Conservation (phyloP, 2,888 invertebrate genomes). For the Caenorhabditis wallacei region DNA sequence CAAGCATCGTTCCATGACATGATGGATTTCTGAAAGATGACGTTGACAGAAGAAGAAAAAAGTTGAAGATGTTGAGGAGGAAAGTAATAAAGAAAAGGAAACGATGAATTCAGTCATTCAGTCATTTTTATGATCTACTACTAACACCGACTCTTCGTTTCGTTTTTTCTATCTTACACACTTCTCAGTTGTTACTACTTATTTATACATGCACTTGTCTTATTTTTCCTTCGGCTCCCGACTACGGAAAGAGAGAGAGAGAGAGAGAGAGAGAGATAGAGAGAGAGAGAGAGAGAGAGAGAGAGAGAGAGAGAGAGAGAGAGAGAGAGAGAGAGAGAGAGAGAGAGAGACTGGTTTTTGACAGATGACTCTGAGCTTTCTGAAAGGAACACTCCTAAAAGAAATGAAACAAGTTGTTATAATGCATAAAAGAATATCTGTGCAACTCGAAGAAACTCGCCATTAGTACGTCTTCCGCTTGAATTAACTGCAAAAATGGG, state of each 20-base stretch:
- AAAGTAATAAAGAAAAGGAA: slow-evolving; percentile 56
- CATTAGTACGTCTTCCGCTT: slow-evolving; percentile 55
- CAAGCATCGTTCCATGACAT: slow-evolving; percentile 72
- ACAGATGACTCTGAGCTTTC: slow-evolving; percentile 28
- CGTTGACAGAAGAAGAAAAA: not conserved
- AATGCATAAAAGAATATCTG: slow-evolving; percentile 38
- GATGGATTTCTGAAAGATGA: slow-evolving; percentile 2
- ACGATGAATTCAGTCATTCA: slow-evolving; percentile 37
- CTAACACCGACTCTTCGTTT: no score
- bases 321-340: no score
- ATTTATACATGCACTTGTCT: slow-evolving; percentile 66
- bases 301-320: no score
- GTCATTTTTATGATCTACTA: slow-evolving; percentile 63
- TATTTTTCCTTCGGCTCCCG: slow-evolving; percentile 2
- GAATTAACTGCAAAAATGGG: slow-evolving; percentile 45
- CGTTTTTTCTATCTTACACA: not conserved
- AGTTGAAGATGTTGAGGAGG: slow-evolving; percentile 9
- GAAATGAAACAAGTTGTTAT: slow-evolving; percentile 31
- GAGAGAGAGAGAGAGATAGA: no score
- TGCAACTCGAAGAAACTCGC: slow-evolving; percentile 46
- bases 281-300: no score
- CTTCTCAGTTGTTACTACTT: slow-evolving; percentile 39
- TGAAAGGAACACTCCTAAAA: slow-evolving; percentile 5
- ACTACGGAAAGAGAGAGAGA: no score
- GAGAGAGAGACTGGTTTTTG: slow-evolving; percentile 46